Base-by-base conservation (phyloP, 2,888 invertebrate species). In the Horisme vitalbata region DNA sequence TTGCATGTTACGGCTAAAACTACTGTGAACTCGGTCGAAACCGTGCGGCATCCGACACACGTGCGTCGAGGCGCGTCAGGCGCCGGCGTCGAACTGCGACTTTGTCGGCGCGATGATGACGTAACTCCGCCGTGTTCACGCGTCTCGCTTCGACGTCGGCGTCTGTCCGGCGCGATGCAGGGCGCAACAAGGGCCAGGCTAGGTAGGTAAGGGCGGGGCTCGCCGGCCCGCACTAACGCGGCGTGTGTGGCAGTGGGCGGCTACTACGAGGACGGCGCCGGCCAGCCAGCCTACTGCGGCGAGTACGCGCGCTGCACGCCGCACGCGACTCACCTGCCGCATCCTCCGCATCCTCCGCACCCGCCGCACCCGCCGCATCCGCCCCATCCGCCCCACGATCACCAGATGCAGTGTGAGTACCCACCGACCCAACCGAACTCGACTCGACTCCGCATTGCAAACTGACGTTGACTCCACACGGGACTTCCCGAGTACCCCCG, bases 201-300 rank as follows among this genome's bases (percentile, higher is more conserved):
- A 81, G 84, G 83, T 83, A 83, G 86, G 84, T 79, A 65, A 39
- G 47, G 59, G 33, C 52, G 59, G 52, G 60, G 55, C 55, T 62
- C 57, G 56, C 39, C 60, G 58, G 50, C 59, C 48, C 53, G 61
- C 63, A 61, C 61, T 79, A 79, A 77, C 75, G 74, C 72, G 79
- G 79, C 81, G 80, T 83, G 83, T 85, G 83, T 85, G 84, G 79
- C 86, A 87, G 86, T 88, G 84, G 88, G 81, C 76, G 83, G 84
- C 65, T 89, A 86, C 86, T 90, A 87, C 84, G 86, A 83, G 67
- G 88, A 87, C 68, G 80, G 69, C 72, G 76, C 71, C 71, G 76
- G 69, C 68, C 41, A 68, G 67, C 63, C 44, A 12, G 44, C 51
- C 24, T 82, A 81, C 79, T 80, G 83, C 82, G 79, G 75, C 63